phyloP scores from a whole-genome alignment of 2,888 invertebrate species.

The Isotomurus palustris region DNA sequence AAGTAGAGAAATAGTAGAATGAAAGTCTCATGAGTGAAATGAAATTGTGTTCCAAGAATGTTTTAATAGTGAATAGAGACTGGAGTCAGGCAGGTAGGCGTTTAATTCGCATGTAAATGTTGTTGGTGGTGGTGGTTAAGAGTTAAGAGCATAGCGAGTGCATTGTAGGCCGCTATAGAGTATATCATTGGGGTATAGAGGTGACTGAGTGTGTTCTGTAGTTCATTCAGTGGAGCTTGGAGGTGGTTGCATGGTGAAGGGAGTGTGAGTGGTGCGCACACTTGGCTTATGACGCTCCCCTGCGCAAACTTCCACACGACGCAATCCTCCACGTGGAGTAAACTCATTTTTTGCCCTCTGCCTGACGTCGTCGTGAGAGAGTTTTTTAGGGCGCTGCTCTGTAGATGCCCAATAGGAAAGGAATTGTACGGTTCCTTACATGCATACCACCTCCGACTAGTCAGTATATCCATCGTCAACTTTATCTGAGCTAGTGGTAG shows the following conservation, averaged over 20 bases:
- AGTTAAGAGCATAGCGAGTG: neutral
- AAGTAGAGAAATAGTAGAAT: too few relatives aligned
- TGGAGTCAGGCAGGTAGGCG: too few relatives aligned
- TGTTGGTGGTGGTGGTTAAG: too few relatives aligned
- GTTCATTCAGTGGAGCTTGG: slow-evolving; percentile 14
- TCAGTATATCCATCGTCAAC: slow-evolving; percentile 1
- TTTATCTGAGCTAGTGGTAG: too few relatives aligned
- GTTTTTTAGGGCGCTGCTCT: slow-evolving; percentile 39
- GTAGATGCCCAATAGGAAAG: slow-evolving; percentile 25
- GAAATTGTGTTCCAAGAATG: too few relatives aligned
- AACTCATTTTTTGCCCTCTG: slow-evolving; percentile 25
- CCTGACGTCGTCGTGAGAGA: slow-evolving; percentile 14
- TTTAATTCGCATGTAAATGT: too few relatives aligned
- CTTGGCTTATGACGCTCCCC: neutral
- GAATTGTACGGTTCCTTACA: slow-evolving; percentile 1
- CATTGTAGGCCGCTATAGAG: too few relatives aligned
- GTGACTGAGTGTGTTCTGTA: too few relatives aligned
- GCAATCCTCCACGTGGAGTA: slow-evolving; percentile 36
- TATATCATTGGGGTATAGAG: too few relatives aligned
- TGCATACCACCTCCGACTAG: neutral
- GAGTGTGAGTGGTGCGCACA: neutral
- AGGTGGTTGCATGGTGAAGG: slow-evolving; percentile 4
- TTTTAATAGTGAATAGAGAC: too few relatives aligned
- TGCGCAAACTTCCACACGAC: neutral
- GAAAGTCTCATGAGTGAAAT: too few relatives aligned